phyloP scores from a whole-genome alignment of 2,113 vertebrate genomes.

The Rallus limicola region DNA sequence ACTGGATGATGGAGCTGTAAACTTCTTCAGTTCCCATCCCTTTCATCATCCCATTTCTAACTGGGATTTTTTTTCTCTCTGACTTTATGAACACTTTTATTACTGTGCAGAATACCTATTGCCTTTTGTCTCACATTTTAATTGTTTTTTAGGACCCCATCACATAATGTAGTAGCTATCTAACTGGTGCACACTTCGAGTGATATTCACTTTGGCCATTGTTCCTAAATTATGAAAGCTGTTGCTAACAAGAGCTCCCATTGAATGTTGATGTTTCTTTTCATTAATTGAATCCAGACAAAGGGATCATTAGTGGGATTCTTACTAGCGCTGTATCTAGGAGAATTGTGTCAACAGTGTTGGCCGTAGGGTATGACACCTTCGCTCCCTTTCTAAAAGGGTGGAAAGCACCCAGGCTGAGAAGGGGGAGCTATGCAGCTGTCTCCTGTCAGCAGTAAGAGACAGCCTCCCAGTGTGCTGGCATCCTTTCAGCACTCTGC shows the following conservation, averaged over 20 bases:
- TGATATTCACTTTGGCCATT: background rate
- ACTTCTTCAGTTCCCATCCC: background rate
- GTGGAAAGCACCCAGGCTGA: background rate
- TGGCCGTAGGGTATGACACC: background rate
- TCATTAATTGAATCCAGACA: slow-evolving; percentile 28
- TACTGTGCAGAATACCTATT: background rate
- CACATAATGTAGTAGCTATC: background rate
- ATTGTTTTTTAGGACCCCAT: background rate
- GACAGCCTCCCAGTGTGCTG: background rate
- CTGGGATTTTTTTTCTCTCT: background rate
- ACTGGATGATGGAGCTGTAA: background rate
- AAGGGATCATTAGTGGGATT: background rate
- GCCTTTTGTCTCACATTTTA: background rate
- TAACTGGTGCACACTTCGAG: background rate
- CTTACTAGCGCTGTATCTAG: background rate
- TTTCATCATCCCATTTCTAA: background rate
- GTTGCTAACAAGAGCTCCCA: background rate
- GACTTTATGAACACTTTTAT: background rate
- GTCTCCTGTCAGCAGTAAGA: background rate
- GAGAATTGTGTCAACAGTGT: background rate
- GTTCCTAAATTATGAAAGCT: background rate
- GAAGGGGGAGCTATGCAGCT: background rate
- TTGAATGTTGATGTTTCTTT: slow-evolving; percentile 11
- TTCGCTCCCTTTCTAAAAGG: background rate
- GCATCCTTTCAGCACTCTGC: background rate